Evolutionary conservation across 2,113 vertebrate species (phyloP).

Genomic region (Corvus cornix): DNA sequence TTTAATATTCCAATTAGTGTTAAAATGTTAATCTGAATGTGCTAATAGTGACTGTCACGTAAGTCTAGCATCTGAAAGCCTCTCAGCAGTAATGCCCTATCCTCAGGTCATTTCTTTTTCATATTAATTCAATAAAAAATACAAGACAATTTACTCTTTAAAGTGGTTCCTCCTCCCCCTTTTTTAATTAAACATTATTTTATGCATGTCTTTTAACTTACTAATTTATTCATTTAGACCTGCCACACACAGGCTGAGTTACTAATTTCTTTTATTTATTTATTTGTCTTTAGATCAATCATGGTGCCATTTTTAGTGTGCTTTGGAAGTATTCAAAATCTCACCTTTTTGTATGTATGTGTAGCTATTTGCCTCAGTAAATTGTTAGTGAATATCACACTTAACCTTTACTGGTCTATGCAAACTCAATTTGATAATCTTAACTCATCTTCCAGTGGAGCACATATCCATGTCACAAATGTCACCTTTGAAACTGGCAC

Average conservation of each 20-base stretch:
- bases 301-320: neutral
- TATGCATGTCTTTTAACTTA: constrained; percentile 39
- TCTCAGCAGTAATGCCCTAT: neutral
- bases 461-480: neutral
- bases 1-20: constrained; percentile 56
- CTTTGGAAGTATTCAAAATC: neutral
- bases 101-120: constrained; percentile 16
- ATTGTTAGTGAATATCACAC: constrained; percentile 32
- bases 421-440: constrained; percentile 18
- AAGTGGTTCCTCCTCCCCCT: fast-evolving
- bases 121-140: constrained; percentile 47
- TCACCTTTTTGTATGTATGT: neutral
- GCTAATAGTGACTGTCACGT: neutral
- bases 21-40: constrained; percentile 40
- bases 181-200: constrained; percentile 64
- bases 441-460: constrained; percentile 10
- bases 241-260: neutral
- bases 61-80: constrained; percentile 13
- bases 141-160: constrained; percentile 35
- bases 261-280: constrained; percentile 26
- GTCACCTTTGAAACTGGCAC: constrained; percentile 52
- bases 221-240: constrained; percentile 56
- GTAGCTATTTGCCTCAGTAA: constrained; percentile 21
- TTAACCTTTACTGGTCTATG: neutral
- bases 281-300: constrained; percentile 20